Percentiles rank a stretch among this genome's conserved stretches.
These are phyloP conservation scores for Pharmacophagus antenor DNA, from an alignment of 2,888 invertebrate genomes.

Conservation along the genomic window DNA sequence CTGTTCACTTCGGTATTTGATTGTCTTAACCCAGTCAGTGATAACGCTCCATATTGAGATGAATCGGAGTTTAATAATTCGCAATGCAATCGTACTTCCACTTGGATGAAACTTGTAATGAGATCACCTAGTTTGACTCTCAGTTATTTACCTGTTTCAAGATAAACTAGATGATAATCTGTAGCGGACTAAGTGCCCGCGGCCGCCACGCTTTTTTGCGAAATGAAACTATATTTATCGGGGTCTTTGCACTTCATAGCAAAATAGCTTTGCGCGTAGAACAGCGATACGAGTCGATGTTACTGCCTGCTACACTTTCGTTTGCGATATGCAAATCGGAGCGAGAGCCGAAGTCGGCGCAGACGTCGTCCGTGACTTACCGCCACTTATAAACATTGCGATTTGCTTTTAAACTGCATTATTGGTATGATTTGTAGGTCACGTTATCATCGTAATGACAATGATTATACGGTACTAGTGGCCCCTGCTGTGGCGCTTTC, in stretches of 20 bases:
- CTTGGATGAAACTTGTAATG: constrained; percentile 9
- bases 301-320: constrained; percentile 69
- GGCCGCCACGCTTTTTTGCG: constrained; percentile 8
- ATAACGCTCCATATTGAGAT: neutral
- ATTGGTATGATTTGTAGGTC: constrained; percentile 42
- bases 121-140: constrained; percentile 18
- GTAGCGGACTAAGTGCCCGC: constrained; percentile 9
- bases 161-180: constrained; percentile 17
- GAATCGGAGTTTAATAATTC: constrained; percentile 19
- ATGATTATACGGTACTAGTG: constrained; percentile 51
- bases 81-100: constrained; percentile 17
- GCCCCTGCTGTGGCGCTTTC: constrained; percentile 47
- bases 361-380: no score
- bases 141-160: constrained; percentile 21
- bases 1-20: constrained; percentile 37
- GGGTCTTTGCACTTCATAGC: constrained; percentile 31
- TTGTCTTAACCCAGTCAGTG: neutral
- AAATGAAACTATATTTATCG: constrained; percentile 16
- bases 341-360: constrained; percentile 56
- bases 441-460: constrained; percentile 54
- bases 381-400: constrained; percentile 41
- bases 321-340: constrained; percentile 73
- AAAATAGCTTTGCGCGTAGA: constrained; percentile 38
- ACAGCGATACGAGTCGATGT: constrained; percentile 55
- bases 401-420: constrained; percentile 42